phyloP scores from a whole-genome alignment of 2,888 invertebrate genomes.

The Zeuzera pyrina region DNA sequence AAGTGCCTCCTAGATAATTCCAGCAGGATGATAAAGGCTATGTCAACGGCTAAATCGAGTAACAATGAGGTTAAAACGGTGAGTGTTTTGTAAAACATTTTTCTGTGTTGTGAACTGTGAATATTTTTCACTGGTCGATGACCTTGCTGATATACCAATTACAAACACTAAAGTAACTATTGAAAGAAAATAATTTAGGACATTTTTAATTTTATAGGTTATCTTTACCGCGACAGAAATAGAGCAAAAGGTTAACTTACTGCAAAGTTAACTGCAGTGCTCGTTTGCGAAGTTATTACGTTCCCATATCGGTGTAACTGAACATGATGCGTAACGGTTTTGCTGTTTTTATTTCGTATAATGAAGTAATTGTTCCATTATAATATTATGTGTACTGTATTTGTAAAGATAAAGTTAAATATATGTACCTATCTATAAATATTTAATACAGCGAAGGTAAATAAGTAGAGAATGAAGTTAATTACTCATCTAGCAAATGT shows the following conservation, averaged over 20 bases:
- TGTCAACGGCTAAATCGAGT: constrained; percentile 61
- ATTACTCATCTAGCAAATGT: too few species aligned
- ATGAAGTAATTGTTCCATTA: too few species aligned
- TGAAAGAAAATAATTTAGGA: constrained; percentile 8
- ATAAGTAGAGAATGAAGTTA: too few species aligned
- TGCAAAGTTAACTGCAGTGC: constrained; percentile 5
- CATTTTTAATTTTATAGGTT: constrained; percentile 14
- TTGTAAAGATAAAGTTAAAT: too few species aligned
- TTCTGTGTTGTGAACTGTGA: constrained; percentile 4
- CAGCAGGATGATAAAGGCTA: constrained; percentile 68
- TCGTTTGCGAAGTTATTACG: not conserved
- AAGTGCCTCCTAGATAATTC: constrained; percentile 70
- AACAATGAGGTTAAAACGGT: constrained; percentile 62
- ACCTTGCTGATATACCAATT: constrained; percentile 7
- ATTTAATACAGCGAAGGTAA: too few species aligned
- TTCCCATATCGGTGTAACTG: too few species aligned
- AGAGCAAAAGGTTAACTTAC: constrained; percentile 7
- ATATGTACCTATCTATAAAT: too few species aligned
- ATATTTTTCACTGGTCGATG: constrained; percentile 8
- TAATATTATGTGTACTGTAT: too few species aligned
- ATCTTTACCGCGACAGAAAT: constrained; percentile 15
- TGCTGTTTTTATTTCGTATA: too few species aligned
- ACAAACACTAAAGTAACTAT: too few species aligned
- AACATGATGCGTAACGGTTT: too few species aligned
- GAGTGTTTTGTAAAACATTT: constrained; percentile 19